Conservation (phyloP, 2,113 vertebrate genomes). For the Salvelinus fontinalis region DNA sequence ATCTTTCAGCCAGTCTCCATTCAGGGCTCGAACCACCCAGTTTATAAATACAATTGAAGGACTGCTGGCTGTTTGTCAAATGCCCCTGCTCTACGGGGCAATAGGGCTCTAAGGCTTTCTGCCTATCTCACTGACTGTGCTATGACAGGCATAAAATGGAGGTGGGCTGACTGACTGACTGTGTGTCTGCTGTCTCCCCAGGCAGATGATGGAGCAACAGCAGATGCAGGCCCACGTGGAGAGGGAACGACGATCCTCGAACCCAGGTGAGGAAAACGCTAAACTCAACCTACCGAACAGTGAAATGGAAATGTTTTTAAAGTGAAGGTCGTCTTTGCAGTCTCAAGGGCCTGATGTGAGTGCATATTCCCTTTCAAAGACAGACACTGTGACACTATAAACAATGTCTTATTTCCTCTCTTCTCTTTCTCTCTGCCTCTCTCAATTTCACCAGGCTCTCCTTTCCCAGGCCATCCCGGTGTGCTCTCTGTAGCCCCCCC, state of each 20-base stretch:
- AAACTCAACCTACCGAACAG: not conserved
- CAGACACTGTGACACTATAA: not conserved
- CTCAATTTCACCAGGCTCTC: constrained; percentile 74
- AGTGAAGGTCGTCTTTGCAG: too few relatives aligned
- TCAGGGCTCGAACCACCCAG: too few relatives aligned
- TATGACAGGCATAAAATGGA: not conserved
- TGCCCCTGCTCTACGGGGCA: not conserved
- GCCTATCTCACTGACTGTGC: not conserved
- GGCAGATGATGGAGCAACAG: constrained; percentile 90
- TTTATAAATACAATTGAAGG: too few relatives aligned
- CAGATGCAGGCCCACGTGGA: constrained; percentile 87
- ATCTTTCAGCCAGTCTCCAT: too few relatives aligned
- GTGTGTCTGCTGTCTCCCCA: constrained; percentile 58
- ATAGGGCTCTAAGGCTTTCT: not conserved
- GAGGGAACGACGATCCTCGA: constrained; percentile 91
- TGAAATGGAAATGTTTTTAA: too few relatives aligned
- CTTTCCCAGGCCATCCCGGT: constrained; percentile 87
- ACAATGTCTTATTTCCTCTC: not conserved
- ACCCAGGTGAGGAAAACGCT: constrained; percentile 80
- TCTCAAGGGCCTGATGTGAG: too few relatives aligned
- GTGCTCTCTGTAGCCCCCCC: constrained; percentile 76
- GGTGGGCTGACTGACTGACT: not conserved
- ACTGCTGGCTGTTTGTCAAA: not conserved
- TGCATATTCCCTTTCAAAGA: not conserved
- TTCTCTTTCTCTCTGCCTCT: constrained; percentile 5